These are phyloP conservation scores for Drosophila triauraria DNA, from an alignment of 1,140 invertebrate species.

Conservation along the genomic window DNA sequence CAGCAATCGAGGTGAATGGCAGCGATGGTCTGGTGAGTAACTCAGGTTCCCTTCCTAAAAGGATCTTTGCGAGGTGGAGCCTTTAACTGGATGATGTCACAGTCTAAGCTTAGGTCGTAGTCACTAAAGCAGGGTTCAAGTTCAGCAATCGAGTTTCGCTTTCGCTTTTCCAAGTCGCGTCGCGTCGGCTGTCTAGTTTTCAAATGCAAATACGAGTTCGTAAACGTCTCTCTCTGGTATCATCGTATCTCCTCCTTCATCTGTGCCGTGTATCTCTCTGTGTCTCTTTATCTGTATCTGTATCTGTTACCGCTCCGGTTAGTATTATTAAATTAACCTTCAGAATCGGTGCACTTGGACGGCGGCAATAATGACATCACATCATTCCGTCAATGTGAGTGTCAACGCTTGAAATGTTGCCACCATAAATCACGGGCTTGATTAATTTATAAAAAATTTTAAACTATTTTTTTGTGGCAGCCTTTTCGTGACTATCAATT, in stretches of 20 bases:
- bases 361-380: slow-evolving; percentile 72
- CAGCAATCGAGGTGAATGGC: slow-evolving; percentile 84
- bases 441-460: slow-evolving; percentile 76
- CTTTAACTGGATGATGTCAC: slow-evolving; percentile 38
- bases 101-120: slow-evolving; percentile 12
- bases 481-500: slow-evolving; percentile 53
- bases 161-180: slow-evolving; percentile 54
- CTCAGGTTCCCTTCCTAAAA: not conserved
- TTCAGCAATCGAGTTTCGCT: slow-evolving; percentile 64
- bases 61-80: slow-evolving; percentile 41
- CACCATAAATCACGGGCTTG: slow-evolving; percentile 72
- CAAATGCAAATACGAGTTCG: slow-evolving; percentile 50
- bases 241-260: slow-evolving; percentile 26
- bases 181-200: slow-evolving; percentile 26
- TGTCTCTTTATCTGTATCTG: slow-evolving; percentile 39
- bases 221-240: slow-evolving; percentile 18
- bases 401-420: slow-evolving; percentile 69
- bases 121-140: slow-evolving; percentile 58
- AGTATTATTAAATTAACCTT: slow-evolving; percentile 80
- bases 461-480: slow-evolving; percentile 48
- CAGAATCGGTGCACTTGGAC: slow-evolving; percentile 36
- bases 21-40: slow-evolving; percentile 88
- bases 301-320: slow-evolving; percentile 37
- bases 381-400: slow-evolving; percentile 46
- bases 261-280: slow-evolving; percentile 29